Percentiles rank a stretch among this genome's conserved stretches.
Conservation (phyloP, 2,113 vertebrate genomes). For the Axis porcinus region DNA sequence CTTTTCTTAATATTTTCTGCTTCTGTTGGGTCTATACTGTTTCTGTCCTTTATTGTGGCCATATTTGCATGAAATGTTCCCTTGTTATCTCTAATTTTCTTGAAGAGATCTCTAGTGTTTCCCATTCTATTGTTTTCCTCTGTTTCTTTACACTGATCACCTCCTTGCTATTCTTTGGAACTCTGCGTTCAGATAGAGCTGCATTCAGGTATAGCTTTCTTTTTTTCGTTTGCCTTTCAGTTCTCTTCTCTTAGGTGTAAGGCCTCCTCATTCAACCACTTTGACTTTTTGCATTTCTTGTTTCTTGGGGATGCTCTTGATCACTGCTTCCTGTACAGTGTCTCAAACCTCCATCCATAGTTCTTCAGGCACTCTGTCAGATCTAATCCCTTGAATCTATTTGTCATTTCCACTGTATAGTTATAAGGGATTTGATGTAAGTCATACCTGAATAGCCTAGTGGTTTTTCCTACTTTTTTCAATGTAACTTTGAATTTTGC, state of each 20-base stretch:
- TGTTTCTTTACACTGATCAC: neutral
- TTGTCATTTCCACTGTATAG: too few relatives aligned
- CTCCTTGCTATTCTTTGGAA: neutral
- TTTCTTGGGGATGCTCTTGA: neutral
- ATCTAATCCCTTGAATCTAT: too few relatives aligned
- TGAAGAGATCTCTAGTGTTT: neutral
- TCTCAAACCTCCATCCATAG: neutral
- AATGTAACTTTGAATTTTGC: too few relatives aligned
- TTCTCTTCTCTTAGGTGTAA: neutral
- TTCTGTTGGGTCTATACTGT: fast-evolving
- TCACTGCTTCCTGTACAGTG: neutral
- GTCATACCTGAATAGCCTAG: too few relatives aligned
- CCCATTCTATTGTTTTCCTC: neutral
- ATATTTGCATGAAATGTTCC: neutral
- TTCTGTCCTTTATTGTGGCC: neutral
- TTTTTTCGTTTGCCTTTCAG: neutral
- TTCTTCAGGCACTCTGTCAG: too few relatives aligned
- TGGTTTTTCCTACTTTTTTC: too few relatives aligned
- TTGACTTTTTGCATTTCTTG: neutral
- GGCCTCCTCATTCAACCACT: neutral
- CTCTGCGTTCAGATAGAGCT: neutral
- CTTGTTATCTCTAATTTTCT: neutral
- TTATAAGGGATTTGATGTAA: too few relatives aligned
- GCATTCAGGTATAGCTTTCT: neutral
- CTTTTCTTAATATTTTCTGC: neutral